phyloP scores from a whole-genome alignment of 2,888 invertebrate species.

The Epinotia brunnichana region DNA sequence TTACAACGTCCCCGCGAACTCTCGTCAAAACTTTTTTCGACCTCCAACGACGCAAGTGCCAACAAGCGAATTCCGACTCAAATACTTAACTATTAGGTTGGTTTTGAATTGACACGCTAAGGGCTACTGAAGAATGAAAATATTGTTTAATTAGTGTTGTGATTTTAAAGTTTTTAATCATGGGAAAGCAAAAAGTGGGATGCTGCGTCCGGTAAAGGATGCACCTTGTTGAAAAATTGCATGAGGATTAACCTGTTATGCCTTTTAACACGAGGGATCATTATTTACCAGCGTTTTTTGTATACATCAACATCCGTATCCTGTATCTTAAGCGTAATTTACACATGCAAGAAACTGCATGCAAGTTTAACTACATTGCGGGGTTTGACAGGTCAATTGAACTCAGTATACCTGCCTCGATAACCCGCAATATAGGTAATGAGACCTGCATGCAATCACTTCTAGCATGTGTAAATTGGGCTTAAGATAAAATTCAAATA shows the following conservation, averaged over 20 bases:
- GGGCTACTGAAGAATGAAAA: conserved; percentile 21
- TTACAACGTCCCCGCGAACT: conserved; percentile 8
- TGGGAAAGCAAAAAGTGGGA: conserved; percentile 6
- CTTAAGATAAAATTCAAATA: too few species aligned
- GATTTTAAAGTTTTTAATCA: conserved; percentile 19
- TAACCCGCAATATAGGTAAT: too few species aligned
- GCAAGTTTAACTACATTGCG: too few species aligned
- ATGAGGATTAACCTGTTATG: neutral
- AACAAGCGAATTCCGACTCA: conserved; percentile 13
- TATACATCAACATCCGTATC: too few species aligned
- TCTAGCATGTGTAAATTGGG: too few species aligned
- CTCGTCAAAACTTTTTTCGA: conserved; percentile 42
- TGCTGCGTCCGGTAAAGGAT: conserved; percentile 1
- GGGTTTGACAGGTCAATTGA: too few species aligned
- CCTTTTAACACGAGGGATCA: neutral
- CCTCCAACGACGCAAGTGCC: conserved; percentile 53
- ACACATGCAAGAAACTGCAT: too few species aligned
- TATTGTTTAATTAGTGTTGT: conserved; percentile 27
- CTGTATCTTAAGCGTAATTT: too few species aligned
- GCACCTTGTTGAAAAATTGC: conserved; percentile 2
- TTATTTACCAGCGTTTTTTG: too few species aligned
- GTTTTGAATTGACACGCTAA: neutral
- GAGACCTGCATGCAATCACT: too few species aligned
- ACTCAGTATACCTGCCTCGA: too few species aligned
- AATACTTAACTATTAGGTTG: neutral